Base-by-base conservation (phyloP, 2,888 invertebrate genomes). In the Pollenia labialis region DNA sequence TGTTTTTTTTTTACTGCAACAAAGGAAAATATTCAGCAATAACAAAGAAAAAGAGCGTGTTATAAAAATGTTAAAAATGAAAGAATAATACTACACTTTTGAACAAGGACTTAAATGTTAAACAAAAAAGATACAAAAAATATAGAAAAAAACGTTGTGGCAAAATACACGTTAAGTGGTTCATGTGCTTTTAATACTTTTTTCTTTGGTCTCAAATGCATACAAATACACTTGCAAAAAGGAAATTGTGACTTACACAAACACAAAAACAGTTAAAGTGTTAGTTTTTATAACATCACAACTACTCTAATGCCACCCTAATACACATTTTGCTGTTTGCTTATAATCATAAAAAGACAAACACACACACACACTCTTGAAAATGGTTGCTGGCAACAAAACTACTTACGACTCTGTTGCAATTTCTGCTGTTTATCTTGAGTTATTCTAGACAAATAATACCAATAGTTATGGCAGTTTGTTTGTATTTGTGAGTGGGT, bases 131-230 rank as follows among this genome's bases (percentile, higher is more conserved):
- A 42, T 42, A 16, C 14, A 18, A 16, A 23, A 10, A 2, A 50
- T 46, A 58, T 42, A 68, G 44, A 52, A 48, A 64, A 56, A 10
- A 62, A 64, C 7, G 60, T 62, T 82, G 44, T 48, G 69, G 69
- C 72, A 85, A 80, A 75, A 76, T 80, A 68, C 46, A 81, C 72
- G 84, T 87, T 81, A 81, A 87, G 87, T 87, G 87, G 81, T 87
- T 87, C 72, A 74, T 81, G 48, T 69, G 81, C 62, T 77, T 84
- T 84, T 84, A 69, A 84, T 74, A 72, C 60, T 32, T 79, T 75
- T 64, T 56, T 62, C 54, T 44, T 58, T 56, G 74, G 54, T 18
- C n/a, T 54, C 44, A 54, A 40, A 32, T 32, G 6, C 32, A 32
- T 52, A 87, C 52, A 62, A 76, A 69, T 44, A 64, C 68, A 32